Conservation (phyloP, 2,797 vertebrate genomes). For the Tolypeutes matacus region DNA sequence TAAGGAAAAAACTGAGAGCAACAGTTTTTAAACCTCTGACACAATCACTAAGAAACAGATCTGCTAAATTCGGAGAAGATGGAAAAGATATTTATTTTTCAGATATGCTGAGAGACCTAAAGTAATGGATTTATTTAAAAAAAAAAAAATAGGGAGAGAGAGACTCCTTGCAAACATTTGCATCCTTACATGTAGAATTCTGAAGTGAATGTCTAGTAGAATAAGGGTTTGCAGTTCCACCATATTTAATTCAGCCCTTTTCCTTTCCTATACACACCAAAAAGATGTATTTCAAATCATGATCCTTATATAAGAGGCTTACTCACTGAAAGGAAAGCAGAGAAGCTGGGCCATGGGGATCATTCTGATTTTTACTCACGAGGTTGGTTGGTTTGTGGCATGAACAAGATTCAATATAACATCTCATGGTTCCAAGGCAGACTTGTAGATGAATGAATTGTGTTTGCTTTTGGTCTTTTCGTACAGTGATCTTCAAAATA, state of each 20-base stretch:
- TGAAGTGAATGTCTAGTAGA: constrained; percentile 9
- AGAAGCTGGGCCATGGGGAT: background rate
- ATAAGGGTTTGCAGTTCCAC: background rate
- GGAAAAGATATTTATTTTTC: constrained; percentile 83
- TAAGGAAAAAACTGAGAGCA: constrained; percentile 80
- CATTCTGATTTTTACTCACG: background rate
- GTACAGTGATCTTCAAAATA: background rate
- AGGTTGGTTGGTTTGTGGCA: background rate
- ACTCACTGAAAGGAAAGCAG: background rate
- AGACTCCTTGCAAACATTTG: constrained; percentile 58
- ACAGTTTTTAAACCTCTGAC: constrained; percentile 86
- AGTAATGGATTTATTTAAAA: constrained; percentile 65
- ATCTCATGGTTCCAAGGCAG: background rate
- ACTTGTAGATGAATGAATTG: background rate
- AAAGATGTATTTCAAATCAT: constrained; percentile 29
- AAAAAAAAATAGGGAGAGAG: constrained; percentile 1
- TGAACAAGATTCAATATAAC: background rate
- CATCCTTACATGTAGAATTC: constrained; percentile 63
- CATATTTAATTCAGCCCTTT: constrained; percentile 32
- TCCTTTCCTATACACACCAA: background rate
- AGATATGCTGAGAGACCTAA: constrained; percentile 77
- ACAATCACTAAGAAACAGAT: constrained; percentile 83
- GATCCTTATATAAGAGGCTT: background rate
- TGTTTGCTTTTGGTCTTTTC: background rate
- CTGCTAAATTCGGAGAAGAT: constrained; percentile 79